Percentiles rank a stretch among this genome's conserved stretches.
phyloP scores from a whole-genome alignment of 1,140 invertebrate species.

The Musca vetustissima region DNA sequence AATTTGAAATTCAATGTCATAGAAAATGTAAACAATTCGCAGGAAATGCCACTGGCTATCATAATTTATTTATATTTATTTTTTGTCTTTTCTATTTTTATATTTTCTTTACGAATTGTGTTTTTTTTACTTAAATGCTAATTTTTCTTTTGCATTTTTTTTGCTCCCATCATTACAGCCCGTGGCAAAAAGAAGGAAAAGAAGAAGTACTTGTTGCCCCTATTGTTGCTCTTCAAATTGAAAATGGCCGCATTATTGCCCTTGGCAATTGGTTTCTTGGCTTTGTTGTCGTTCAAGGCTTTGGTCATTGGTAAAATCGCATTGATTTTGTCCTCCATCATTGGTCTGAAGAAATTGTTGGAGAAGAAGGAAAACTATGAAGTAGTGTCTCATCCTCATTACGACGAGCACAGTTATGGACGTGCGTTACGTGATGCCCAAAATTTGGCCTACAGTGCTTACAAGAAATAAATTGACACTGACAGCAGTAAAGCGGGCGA shows the following conservation, averaged over 20 bases:
- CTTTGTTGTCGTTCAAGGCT: conserved; percentile 80
- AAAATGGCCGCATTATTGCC: conserved; percentile 78
- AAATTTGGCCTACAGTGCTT: conserved; percentile 66
- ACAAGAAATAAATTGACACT: conserved; percentile 49
- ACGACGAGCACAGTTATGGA: conserved; percentile 62
- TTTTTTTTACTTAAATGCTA: not conserved
- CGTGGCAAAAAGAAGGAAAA: conserved; percentile 73
- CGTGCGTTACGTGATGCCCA: conserved; percentile 61
- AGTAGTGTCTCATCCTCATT: conserved; percentile 68
- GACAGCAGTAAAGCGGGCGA: not conserved
- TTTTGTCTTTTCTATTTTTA: not conserved
- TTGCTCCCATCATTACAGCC: conserved; percentile 56
- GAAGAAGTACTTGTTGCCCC: conserved; percentile 72
- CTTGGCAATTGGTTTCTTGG: conserved; percentile 73
- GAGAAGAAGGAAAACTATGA: conserved; percentile 74
- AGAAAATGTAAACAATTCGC: too few species aligned
- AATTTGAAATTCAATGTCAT: too few species aligned
- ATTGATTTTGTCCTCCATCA: conserved; percentile 71
- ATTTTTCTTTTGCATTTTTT: not conserved
- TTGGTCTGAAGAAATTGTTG: conserved; percentile 77
- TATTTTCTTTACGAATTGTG: not conserved
- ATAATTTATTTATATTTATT: not conserved
- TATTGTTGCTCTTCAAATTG: conserved; percentile 73
- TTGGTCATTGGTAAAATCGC: conserved; percentile 79
- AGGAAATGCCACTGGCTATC: not conserved